Base-by-base conservation (phyloP, 2,888 invertebrate genomes). In the Cephus rjabovi region DNA sequence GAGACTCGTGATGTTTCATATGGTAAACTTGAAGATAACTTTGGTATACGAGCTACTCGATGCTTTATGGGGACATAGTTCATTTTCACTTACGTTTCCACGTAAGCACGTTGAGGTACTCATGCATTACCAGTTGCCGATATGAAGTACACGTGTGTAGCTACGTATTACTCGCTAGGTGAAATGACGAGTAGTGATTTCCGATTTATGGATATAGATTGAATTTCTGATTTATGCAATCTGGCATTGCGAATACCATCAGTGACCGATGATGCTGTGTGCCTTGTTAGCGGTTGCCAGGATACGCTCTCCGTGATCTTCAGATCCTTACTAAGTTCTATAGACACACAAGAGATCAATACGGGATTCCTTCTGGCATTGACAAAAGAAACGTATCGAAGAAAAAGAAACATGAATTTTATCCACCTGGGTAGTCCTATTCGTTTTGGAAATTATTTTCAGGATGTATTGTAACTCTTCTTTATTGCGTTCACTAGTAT, bases 181-280 rank as follows among this genome's bases (percentile, higher is more conserved):
- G 9, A 9, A 56, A 56, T 23, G 23, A 56, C 56, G 23, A 56
- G 56, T 56, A 56, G 56, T 23, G 9, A 9, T 23, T 56, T 56
- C 23, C 9, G 56, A 9, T 56, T 9, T 56, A 23, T 56, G 23
- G 9, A 56, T 23, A 56, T 56, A 23, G 56, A 56, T 56, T 23
- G 76, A 78, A 79, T 82, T 80, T 75, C 80, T 81, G 79, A 82
- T 80, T 80, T 80, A 80, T 80, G 76, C 70, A 68, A 71, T 11
- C 23, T 56, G 56, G 23, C 56, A 23, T 56, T 56, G 56, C 56
- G 35, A 56, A 23, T 56, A 15, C 23, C 23, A 56, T 56, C 23
- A 23, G 23, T 56, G 56, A 56, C 23, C 23, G 56, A 56, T 56
- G 56, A 56, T 56, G 56, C 56, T 23, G 56, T 56, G 23, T 56